A percentile compares a stretch with the other conserved stretches of the same genome.
Conservation (phyloP, 2,113 vertebrate genomes). For the Myotis yumanensis region DNA sequence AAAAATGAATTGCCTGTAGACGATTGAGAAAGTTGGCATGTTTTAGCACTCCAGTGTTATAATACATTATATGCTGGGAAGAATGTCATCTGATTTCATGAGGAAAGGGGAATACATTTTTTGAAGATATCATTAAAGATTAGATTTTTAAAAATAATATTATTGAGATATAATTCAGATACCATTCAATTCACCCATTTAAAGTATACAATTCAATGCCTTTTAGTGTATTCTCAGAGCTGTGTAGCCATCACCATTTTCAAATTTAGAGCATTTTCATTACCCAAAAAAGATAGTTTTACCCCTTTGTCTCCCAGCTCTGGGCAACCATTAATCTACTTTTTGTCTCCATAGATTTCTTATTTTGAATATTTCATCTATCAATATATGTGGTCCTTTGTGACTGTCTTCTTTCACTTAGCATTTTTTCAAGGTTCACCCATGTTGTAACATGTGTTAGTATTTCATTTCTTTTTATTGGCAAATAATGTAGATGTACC, state of each 20-base stretch:
- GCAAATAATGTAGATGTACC: background rate
- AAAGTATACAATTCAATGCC: background rate
- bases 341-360: background rate
- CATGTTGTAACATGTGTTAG: background rate
- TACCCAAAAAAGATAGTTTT: background rate
- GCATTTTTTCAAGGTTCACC: background rate
- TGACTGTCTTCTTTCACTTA: background rate
- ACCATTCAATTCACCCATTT: background rate
- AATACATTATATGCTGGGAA: background rate
- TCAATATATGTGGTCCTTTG: background rate
- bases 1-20: background rate
- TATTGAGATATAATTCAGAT: background rate
- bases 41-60: background rate
- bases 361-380: background rate
- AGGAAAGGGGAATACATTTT: background rate
- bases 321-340: background rate
- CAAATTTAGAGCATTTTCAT: constrained; percentile 6
- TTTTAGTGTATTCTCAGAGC: background rate
- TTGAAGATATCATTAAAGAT: constrained; percentile 24
- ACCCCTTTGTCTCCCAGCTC: background rate
- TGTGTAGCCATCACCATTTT: background rate
- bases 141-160: background rate
- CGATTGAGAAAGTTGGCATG: background rate
- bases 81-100: background rate
- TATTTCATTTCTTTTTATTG: background rate